A percentile compares a stretch with the other conserved stretches of the same genome.
These are phyloP conservation scores for Scatophagus argus DNA, from an alignment of 2,113 vertebrate genomes.

Conservation along the genomic window DNA sequence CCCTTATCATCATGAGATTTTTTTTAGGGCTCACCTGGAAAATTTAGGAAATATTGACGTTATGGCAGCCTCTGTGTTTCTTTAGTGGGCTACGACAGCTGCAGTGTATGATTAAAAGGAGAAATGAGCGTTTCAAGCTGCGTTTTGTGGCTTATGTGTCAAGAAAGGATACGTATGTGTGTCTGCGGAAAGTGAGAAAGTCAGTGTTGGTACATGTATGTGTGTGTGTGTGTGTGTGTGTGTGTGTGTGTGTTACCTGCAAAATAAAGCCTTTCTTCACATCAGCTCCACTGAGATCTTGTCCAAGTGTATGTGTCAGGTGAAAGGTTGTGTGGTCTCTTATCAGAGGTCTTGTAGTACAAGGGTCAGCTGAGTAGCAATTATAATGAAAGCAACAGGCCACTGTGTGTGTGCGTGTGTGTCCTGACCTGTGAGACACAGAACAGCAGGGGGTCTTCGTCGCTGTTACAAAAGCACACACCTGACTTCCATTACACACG, in stretches of 20 bases:
- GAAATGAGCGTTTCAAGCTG: not conserved
- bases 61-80: not conserved
- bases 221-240: not conserved
- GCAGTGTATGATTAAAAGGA: not conserved
- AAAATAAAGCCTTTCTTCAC: conserved; percentile 37
- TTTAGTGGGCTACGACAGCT: not conserved
- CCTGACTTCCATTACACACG: conserved; percentile 70
- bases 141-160: not conserved
- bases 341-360: conserved; percentile 61
- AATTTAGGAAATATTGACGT: not conserved
- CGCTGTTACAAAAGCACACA: conserved; percentile 59
- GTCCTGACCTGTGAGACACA: conserved; percentile 55
- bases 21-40: not conserved
- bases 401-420: conserved; percentile 33
- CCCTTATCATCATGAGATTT: not conserved
- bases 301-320: conserved; percentile 36
- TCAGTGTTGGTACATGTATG: too few species aligned
- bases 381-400: conserved; percentile 67
- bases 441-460: conserved; percentile 68
- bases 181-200: too few species aligned
- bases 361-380: conserved; percentile 54
- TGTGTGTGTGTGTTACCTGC: not conserved
- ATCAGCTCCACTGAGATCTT: conserved; percentile 27
- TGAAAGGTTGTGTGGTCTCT: conserved; percentile 59
- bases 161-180: too few species aligned